phyloP scores from a whole-genome alignment of 2,113 vertebrate species.

The Nanorana parkeri region DNA sequence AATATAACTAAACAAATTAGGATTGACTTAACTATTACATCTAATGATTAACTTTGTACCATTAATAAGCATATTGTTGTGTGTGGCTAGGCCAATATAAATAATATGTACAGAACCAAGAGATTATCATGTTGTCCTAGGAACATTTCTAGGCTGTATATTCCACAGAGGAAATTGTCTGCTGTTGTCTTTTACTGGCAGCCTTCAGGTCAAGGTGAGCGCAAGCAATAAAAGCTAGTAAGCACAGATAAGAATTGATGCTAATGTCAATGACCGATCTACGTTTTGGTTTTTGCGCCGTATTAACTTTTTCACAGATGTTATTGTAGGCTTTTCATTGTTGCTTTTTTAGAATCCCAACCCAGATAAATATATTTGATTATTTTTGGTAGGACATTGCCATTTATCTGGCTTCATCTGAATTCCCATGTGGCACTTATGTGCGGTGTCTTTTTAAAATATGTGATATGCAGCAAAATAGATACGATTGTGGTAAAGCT shows the following conservation, averaged over 20 bases:
- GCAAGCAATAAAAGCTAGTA: neutral
- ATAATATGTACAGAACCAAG: too few relatives aligned
- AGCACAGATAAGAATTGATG: slow-evolving; percentile 28
- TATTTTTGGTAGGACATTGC: slow-evolving; percentile 22
- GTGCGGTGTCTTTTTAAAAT: slow-evolving; percentile 18
- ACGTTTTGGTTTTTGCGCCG: neutral
- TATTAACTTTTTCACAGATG: slow-evolving; percentile 7
- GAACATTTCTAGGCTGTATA: neutral
- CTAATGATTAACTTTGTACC: too few relatives aligned
- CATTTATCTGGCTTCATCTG: slow-evolving; percentile 41
- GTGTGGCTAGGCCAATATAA: too few relatives aligned
- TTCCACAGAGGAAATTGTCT: neutral
- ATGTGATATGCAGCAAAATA: slow-evolving; percentile 12
- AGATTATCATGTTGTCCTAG: too few relatives aligned
- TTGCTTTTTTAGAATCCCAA: slow-evolving; percentile 19
- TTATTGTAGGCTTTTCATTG: slow-evolving; percentile 50
- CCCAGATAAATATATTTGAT: slow-evolving; percentile 33
- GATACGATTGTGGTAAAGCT: too few relatives aligned
- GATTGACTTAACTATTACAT: too few relatives aligned
- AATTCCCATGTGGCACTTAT: slow-evolving; percentile 19
- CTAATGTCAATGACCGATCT: neutral
- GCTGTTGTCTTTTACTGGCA: neutral
- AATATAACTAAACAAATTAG: too few relatives aligned
- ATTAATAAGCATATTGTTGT: too few relatives aligned
- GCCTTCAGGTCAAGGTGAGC: neutral